Conservation (phyloP, 2,888 invertebrate genomes). For the Campoletis raptor region DNA sequence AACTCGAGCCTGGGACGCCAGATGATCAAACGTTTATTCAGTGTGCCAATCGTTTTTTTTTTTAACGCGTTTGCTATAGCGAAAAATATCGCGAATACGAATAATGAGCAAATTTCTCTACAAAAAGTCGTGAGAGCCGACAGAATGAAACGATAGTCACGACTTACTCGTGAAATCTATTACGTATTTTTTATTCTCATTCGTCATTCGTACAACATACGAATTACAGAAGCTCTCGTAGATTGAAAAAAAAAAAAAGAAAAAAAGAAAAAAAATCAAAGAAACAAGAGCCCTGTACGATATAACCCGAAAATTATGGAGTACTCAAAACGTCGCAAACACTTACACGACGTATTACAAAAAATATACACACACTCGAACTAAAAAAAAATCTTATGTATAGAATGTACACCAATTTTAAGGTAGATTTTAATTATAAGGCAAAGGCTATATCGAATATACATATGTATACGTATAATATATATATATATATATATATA, state of each 20-base stretch:
- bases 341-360: not conserved
- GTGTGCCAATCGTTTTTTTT: conserved; percentile 64
- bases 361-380: conserved; percentile 31
- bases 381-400: conserved; percentile 67
- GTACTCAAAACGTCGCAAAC: not conserved
- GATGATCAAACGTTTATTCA: conserved; percentile 43
- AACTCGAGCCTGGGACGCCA: conserved; percentile 44
- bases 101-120: conserved; percentile 5
- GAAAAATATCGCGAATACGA: conserved; percentile 18
- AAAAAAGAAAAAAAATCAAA: conserved; percentile 1
- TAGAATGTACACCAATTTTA: conserved; percentile 75
- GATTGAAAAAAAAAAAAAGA: not conserved
- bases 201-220: conserved; percentile 34
- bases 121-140: conserved; percentile 6
- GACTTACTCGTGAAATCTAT: not conserved
- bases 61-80: conserved; percentile 58
- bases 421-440: conserved; percentile 75
- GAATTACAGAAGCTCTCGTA: conserved; percentile 25
- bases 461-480: conserved; percentile 68
- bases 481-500: conserved; percentile 66
- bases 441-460: conserved; percentile 72
- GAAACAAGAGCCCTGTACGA: conserved; percentile 47
- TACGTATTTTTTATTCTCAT: conserved; percentile 49
- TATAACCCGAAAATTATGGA: not conserved
- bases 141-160: not conserved